These are phyloP conservation scores for Macheiramphus alcinus DNA, from an alignment of 2,113 vertebrate genomes.

Conservation along the genomic window DNA sequence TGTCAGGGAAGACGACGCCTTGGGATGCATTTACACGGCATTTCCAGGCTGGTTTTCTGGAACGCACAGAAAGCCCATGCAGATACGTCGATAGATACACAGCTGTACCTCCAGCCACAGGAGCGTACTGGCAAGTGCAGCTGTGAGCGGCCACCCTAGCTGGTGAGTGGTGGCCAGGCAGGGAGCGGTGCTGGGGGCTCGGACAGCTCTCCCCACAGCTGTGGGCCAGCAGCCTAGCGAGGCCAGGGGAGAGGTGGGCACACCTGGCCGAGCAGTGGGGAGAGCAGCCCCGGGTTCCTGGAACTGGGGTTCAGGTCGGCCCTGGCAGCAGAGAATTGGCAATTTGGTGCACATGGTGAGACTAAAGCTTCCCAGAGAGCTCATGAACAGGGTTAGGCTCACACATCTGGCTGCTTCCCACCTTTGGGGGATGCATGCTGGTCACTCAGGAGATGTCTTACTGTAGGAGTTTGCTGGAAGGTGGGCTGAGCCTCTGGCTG, in stretches of 20 bases:
- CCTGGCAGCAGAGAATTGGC: fast-evolving
- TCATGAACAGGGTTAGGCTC: background rate
- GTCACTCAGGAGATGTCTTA: fast-evolving
- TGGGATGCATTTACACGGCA: background rate
- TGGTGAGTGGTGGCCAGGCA: fast-evolving
- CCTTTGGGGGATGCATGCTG: fast-evolving
- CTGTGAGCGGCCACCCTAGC: background rate
- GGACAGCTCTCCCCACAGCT: background rate
- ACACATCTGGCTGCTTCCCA: fast-evolving
- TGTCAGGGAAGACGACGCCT: fast-evolving
- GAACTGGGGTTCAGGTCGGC: background rate
- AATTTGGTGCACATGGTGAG: fast-evolving
- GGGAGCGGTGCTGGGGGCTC: background rate
- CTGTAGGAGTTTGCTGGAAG: background rate
- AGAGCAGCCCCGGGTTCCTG: fast-evolving
- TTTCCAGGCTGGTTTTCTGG: background rate
- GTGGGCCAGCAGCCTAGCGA: background rate
- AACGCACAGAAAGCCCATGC: fast-evolving
- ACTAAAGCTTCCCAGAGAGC: background rate
- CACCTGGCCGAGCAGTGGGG: fast-evolving
- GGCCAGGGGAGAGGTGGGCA: fast-evolving
- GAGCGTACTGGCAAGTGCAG: fast-evolving
- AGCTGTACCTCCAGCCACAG: fast-evolving
- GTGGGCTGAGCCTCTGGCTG: fast-evolving
- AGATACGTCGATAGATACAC: fast-evolving